Conservation (phyloP, 2,888 invertebrate genomes). For the Andrena flavipes region DNA sequence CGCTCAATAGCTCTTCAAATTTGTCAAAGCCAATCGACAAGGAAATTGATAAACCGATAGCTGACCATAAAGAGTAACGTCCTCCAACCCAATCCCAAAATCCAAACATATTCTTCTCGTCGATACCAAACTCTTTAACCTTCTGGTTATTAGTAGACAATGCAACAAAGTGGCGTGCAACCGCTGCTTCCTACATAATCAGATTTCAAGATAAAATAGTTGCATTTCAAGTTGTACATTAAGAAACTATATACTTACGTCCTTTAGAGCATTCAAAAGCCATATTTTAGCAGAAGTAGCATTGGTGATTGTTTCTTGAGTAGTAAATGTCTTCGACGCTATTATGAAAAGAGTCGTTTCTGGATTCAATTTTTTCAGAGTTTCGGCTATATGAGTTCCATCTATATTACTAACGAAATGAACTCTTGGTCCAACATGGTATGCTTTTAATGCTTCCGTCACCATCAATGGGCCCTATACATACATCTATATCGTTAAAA, state of each 20-base stretch:
- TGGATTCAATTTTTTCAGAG: slow-evolving; percentile 94
- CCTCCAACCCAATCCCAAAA: slow-evolving; percentile 99
- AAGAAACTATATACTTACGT: slow-evolving; percentile 87
- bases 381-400: slow-evolving; percentile 98
- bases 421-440: slow-evolving; percentile 92
- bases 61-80: slow-evolving; percentile 98
- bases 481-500: slow-evolving; percentile 23
- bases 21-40: slow-evolving; percentile 97
- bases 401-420: slow-evolving; percentile 99
- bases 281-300: slow-evolving; percentile 98
- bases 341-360: slow-evolving; percentile 99
- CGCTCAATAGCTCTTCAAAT: slow-evolving; percentile 95
- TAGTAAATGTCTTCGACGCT: slow-evolving; percentile 99
- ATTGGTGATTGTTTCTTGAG: slow-evolving; percentile 99
- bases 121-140: slow-evolving; percentile 99
- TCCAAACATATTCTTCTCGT: slow-evolving; percentile 98
- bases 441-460: slow-evolving; percentile 98
- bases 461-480: slow-evolving; percentile 98
- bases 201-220: slow-evolving; percentile 10
- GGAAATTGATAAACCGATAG: slow-evolving; percentile 98
- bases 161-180: slow-evolving; percentile 99
- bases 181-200: slow-evolving; percentile 88
- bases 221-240: neutral
- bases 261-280: slow-evolving; percentile 94
- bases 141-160: slow-evolving; percentile 97